These are phyloP conservation scores for Trichonephila inaurata DNA, from an alignment of 1,140 invertebrate genomes.

Conservation along the genomic window DNA sequence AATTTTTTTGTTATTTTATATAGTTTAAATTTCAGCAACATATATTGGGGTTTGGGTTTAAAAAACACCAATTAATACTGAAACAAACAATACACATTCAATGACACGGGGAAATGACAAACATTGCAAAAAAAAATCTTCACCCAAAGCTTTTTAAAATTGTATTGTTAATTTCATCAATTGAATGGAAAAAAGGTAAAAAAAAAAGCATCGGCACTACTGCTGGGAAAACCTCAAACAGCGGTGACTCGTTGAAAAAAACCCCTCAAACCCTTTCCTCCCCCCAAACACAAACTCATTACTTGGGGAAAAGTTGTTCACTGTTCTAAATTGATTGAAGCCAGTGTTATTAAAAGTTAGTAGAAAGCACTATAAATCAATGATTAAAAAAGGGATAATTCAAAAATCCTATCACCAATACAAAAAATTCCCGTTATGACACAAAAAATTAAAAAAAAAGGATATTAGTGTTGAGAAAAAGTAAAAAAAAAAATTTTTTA, in stretches of 20 bases:
- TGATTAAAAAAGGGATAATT: neutral
- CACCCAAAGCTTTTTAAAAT: neutral
- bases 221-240: constrained; percentile 39
- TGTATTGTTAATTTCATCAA: neutral
- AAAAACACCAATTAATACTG: no score
- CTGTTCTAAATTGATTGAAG: constrained; percentile 60
- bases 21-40: no score
- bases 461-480: no score
- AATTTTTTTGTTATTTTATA: no score
- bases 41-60: no score
- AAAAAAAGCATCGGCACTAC: neutral
- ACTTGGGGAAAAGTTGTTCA: neutral
- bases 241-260: constrained; percentile 36
- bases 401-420: neutral
- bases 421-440: neutral
- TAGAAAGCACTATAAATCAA: constrained; percentile 1
- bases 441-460: neutral
- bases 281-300: neutral
- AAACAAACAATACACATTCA: no score
- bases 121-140: no score
- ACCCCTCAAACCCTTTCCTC: constrained; percentile 55
- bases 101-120: no score
- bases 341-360: constrained; percentile 40
- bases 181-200: neutral
- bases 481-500: no score